Percentiles rank a stretch among this genome's conserved stretches.
These are phyloP conservation scores for Sminthurinus aureus DNA, from an alignment of 2,888 invertebrate genomes.

Conservation along the genomic window DNA sequence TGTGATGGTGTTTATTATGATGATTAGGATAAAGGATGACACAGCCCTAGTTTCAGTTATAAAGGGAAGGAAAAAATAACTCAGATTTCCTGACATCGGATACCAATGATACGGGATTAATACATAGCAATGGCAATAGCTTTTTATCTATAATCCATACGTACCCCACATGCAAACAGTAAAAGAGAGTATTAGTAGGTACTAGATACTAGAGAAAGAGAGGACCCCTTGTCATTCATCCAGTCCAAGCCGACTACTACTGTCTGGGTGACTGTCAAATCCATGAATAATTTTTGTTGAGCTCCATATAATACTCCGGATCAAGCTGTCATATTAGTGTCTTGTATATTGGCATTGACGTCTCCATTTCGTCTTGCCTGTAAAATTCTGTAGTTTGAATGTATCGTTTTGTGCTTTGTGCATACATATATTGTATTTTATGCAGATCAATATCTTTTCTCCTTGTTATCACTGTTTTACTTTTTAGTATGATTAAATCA, in stretches of 20 bases:
- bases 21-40: no score
- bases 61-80: not conserved
- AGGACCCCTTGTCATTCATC: conserved; percentile 33
- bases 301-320: conserved; percentile 44
- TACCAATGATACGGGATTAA: conserved; percentile 50
- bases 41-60: no score
- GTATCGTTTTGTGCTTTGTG: no score
- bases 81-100: conserved; percentile 36
- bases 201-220: not conserved
- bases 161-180: no score
- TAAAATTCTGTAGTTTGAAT: not conserved
- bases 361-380: conserved; percentile 39
- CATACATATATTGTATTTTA: no score
- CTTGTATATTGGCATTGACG: conserved; percentile 46
- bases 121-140: no score
- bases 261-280: conserved; percentile 38
- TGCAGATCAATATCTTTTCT: no score
- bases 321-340: conserved; percentile 57
- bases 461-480: no score
- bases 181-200: no score
- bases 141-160: conserved; percentile 27
- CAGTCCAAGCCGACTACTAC: not conserved
- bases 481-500: not conserved
- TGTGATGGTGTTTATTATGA: no score
- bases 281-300: conserved; percentile 44